Evolutionary conservation across 2,113 vertebrate species (phyloP).

Genomic region (Gymnorhina tibicen): DNA sequence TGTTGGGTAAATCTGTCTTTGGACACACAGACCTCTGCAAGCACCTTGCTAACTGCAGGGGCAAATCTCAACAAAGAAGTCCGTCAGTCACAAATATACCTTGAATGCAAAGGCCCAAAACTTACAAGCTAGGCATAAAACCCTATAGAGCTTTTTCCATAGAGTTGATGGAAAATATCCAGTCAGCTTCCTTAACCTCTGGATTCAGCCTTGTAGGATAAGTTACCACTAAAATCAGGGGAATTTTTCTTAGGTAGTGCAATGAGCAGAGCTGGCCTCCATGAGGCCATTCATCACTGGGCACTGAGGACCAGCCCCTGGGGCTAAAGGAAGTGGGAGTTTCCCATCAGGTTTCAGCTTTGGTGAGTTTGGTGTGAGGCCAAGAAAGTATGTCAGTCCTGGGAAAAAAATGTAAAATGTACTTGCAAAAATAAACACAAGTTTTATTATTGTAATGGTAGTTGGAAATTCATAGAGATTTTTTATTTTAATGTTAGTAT

Average conservation of each 20-base stretch:
- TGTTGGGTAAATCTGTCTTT: background rate
- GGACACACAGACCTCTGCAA: background rate
- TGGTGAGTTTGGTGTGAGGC: fast-evolving
- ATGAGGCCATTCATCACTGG: background rate
- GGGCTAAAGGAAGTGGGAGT: background rate
- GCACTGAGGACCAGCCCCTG: background rate
- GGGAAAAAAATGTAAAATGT: background rate
- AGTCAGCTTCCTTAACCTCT: background rate
- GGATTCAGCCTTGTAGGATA: background rate
- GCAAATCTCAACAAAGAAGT: background rate
- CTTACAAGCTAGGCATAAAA: background rate
- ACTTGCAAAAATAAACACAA: background rate
- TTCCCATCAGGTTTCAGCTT: background rate
- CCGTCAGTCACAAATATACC: fast-evolving
- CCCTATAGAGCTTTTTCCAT: fast-evolving
- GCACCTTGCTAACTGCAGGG: background rate
- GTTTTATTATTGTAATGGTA: background rate
- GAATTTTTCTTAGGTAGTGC: background rate
- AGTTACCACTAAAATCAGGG: background rate
- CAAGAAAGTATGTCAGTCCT: background rate
- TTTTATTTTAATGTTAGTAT: background rate
- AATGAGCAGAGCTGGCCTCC: background rate
- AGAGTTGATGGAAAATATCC: background rate
- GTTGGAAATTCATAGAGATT: background rate
- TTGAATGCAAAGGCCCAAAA: background rate